Conservation (phyloP, 2,888 invertebrate genomes). For the Orthosia gothica region DNA sequence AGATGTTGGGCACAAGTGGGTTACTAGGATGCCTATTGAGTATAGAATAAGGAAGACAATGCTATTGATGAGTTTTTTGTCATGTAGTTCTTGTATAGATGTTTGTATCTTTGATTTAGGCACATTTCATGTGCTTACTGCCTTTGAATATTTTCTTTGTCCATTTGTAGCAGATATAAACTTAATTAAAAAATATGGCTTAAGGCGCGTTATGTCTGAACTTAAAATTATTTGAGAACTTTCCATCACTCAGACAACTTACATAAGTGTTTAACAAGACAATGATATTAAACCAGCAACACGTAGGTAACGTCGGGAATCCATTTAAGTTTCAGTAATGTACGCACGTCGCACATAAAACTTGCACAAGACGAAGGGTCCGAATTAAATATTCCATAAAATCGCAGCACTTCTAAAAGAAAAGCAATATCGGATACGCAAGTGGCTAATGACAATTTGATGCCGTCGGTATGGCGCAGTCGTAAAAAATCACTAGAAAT, state of each 20-base stretch:
- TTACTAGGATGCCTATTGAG: conserved; percentile 27
- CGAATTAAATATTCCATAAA: conserved; percentile 88
- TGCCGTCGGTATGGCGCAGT: conserved; percentile 87
- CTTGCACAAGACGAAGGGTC: conserved; percentile 77
- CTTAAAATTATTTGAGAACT: not conserved
- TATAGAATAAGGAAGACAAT: conserved; percentile 38
- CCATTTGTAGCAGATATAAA: not conserved
- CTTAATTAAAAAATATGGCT: too few relatives aligned
- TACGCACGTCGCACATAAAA: conserved; percentile 68
- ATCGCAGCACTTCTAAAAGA: conserved; percentile 87
- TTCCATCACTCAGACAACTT: not conserved
- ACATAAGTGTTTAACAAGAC: not conserved
- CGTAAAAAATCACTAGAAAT: conserved; percentile 91
- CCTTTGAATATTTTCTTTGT: not conserved
- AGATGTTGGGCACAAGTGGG: conserved; percentile 65
- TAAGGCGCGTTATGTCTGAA: not conserved
- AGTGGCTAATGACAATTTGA: conserved; percentile 91
- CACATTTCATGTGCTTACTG: conserved; percentile 5
- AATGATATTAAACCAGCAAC: conserved; percentile 8
- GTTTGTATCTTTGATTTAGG: conserved; percentile 32
- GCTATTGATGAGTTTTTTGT: conserved; percentile 10
- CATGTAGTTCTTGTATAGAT: conserved; percentile 35
- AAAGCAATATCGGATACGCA: conserved; percentile 90
- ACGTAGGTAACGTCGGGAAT: conserved; percentile 17
- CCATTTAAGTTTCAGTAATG: conserved; percentile 43